phyloP scores from a whole-genome alignment of 2,797 vertebrate species.

The Acipenser transmontanus region DNA sequence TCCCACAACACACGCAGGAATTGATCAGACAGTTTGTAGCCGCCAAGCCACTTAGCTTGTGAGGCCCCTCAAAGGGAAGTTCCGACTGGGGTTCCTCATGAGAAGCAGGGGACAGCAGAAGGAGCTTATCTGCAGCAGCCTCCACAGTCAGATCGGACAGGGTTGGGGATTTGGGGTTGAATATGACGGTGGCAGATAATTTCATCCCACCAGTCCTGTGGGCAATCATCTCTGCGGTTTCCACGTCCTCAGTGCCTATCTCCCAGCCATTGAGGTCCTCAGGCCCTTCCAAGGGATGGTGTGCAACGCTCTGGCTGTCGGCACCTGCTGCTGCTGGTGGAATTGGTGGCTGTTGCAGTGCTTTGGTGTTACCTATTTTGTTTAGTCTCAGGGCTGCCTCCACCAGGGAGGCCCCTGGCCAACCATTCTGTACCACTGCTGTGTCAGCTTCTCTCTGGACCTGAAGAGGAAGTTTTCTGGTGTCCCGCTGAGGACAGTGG shows the following conservation, averaged over 20 bases:
- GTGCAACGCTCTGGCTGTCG: slow-evolving; percentile 51
- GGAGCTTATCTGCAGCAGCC: slow-evolving; percentile 48
- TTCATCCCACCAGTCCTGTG: slow-evolving; percentile 95
- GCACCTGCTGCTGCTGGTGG: slow-evolving; percentile 12
- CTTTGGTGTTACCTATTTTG: slow-evolving; percentile 14
- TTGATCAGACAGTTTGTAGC: slow-evolving; percentile 85
- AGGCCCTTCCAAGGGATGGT: too few species aligned
- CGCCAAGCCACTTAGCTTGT: slow-evolving; percentile 57
- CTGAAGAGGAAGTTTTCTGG: too few species aligned
- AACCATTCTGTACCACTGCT: slow-evolving; percentile 40
- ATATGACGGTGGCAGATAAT: slow-evolving; percentile 93
- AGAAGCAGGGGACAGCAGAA: slow-evolving; percentile 26
- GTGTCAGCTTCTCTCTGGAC: too few species aligned
- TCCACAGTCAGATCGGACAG: slow-evolving; percentile 59
- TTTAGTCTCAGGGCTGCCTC: slow-evolving; percentile 46
- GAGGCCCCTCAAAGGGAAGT: slow-evolving; percentile 24
- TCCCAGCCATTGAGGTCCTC: slow-evolving; percentile 77
- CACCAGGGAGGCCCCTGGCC: slow-evolving; percentile 43
- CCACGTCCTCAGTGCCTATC: slow-evolving; percentile 51
- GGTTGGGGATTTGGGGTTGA: slow-evolving; percentile 84
- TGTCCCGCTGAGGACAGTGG: too few species aligned
- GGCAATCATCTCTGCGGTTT: slow-evolving; percentile 83
- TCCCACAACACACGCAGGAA: slow-evolving; percentile 90
- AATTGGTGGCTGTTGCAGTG: too few species aligned
- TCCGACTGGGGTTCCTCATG: slow-evolving; percentile 17